These are phyloP conservation scores for Lasiommata megera DNA, from an alignment of 2,888 invertebrate species.

Conservation along the genomic window DNA sequence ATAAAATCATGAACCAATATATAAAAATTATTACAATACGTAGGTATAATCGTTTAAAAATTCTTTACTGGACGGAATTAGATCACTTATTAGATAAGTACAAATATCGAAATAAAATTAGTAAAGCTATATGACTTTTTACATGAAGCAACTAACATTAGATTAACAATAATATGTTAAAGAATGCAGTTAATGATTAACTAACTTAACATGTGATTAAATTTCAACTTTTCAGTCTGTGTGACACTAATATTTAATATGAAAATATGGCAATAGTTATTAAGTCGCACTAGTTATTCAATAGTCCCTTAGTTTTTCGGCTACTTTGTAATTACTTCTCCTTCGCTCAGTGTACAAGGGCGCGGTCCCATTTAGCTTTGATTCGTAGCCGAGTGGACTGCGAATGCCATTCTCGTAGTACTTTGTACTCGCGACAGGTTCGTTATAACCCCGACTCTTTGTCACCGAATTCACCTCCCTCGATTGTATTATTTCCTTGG, in stretches of 20 bases:
- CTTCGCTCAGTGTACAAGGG: constrained; percentile 66
- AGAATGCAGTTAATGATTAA: constrained; percentile 54
- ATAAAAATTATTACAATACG: constrained; percentile 11
- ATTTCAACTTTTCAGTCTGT: constrained; percentile 65
- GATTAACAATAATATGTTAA: constrained; percentile 56
- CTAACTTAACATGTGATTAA: constrained; percentile 56
- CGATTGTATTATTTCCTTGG: constrained; percentile 86
- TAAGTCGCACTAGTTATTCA: constrained; percentile 37
- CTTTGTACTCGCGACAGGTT: constrained; percentile 69
- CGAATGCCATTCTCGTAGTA: constrained; percentile 79
- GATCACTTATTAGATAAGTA: constrained; percentile 36
- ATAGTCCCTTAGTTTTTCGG: constrained; percentile 76
- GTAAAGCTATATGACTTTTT: constrained; percentile 78
- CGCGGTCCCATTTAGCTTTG: constrained; percentile 51
- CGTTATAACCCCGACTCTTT: constrained; percentile 82
- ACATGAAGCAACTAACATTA: constrained; percentile 61
- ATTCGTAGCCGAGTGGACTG: constrained; percentile 56
- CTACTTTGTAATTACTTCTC: constrained; percentile 71
- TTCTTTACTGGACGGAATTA: constrained; percentile 37
- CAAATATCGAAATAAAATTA: constrained; percentile 58
- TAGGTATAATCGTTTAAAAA: constrained; percentile 19
- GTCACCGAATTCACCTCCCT: constrained; percentile 87
- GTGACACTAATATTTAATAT: constrained; percentile 53
- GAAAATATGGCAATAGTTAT: constrained; percentile 39
- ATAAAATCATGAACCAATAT: constrained; percentile 43